Evolutionary conservation across 1,140 invertebrate genomes (phyloP).

Genomic region (Drosophila setifemur): DNA sequence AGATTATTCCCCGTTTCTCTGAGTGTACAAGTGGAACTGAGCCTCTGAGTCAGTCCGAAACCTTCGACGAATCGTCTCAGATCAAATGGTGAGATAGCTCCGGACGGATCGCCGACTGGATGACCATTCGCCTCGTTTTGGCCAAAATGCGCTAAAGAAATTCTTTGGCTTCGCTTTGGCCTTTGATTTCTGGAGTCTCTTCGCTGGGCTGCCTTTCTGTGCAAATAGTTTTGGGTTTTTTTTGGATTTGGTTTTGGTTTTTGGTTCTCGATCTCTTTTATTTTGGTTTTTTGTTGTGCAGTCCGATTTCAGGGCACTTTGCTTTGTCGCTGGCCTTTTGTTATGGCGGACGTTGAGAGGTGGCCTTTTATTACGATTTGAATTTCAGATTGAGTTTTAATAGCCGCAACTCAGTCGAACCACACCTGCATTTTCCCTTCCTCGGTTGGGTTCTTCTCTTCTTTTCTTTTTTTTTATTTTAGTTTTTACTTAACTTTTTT

Average conservation of each 20-base stretch:
- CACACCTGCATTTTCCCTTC: conserved; percentile 66
- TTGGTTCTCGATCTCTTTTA: conserved; percentile 14
- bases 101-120: conserved; percentile 9
- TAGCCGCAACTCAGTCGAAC: conserved; percentile 58
- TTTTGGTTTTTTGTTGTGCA: neutral
- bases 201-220: conserved; percentile 15
- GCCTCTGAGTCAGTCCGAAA: conserved; percentile 8
- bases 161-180: conserved; percentile 51
- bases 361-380: conserved; percentile 75
- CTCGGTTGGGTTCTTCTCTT: too few relatives aligned
- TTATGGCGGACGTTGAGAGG: conserved; percentile 24
- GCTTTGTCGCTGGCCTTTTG: conserved; percentile 62
- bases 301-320: neutral
- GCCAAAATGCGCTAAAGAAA: conserved; percentile 61
- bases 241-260: conserved; percentile 59
- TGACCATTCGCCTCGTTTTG: conserved; percentile 32
- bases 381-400: conserved; percentile 82
- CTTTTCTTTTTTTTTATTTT: too few relatives aligned
- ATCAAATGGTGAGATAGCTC: conserved; percentile 68
- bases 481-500: conserved; percentile 4
- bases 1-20: neutral
- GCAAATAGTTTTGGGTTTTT: conserved; percentile 49
- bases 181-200: conserved; percentile 44
- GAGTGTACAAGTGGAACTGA: conserved; percentile 1
- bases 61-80: conserved; percentile 59